phyloP scores from a whole-genome alignment of 2,797 vertebrate genomes.

The Myripristis jacobus region DNA sequence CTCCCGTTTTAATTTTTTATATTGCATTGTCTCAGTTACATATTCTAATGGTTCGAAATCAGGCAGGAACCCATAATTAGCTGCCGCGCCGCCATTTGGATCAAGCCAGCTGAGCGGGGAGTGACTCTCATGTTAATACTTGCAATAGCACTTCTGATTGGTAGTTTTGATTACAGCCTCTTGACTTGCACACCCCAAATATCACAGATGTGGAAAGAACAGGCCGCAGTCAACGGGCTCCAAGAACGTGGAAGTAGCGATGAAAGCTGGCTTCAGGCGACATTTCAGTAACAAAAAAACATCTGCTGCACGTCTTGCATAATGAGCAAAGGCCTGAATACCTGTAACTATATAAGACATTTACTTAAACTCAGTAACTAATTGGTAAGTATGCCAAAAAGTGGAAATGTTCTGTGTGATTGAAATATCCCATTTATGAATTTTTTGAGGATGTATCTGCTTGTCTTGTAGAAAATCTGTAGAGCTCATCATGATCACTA shows the following conservation, averaged over 20 bases:
- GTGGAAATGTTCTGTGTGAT: constrained; percentile 3
- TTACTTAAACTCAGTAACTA: neutral
- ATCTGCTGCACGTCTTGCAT: neutral
- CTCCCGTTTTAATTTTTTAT: constrained; percentile 50
- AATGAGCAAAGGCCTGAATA: neutral
- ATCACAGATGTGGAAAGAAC: constrained; percentile 28
- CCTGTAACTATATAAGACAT: neutral
- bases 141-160: constrained; percentile 62
- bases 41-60: constrained; percentile 64
- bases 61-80: constrained; percentile 63
- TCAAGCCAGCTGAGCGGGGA: constrained; percentile 54
- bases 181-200: constrained; percentile 54
- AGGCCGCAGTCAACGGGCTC: neutral
- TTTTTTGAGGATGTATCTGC: constrained; percentile 14
- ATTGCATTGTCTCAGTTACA: constrained; percentile 62
- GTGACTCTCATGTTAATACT: constrained; percentile 61
- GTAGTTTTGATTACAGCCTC: constrained; percentile 53
- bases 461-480: neutral
- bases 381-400: neutral
- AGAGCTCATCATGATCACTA: neutral
- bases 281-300: constrained; percentile 11
- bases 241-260: constrained; percentile 26
- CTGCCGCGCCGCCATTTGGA: constrained; percentile 61
- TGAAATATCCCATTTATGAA: constrained; percentile 16
- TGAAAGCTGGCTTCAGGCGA: constrained; percentile 8